These are phyloP conservation scores for Ellobius talpinus DNA, from an alignment of 2,113 vertebrate species.

Conservation along the genomic window DNA sequence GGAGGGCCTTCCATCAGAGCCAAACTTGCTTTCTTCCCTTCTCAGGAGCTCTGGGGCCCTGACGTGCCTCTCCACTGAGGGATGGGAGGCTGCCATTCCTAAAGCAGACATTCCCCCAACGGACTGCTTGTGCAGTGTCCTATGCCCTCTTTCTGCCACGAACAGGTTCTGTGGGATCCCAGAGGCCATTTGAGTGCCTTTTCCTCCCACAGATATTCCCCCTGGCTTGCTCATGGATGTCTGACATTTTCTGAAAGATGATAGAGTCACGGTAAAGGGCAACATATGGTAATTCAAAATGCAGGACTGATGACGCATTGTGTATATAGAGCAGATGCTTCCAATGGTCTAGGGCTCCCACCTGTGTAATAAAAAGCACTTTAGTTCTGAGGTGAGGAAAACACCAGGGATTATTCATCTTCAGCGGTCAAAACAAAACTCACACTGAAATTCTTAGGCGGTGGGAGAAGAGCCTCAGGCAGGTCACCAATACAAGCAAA, in stretches of 20 bases:
- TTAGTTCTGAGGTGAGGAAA: slow-evolving; percentile 38
- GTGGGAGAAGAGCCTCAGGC: neutral
- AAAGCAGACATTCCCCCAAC: neutral
- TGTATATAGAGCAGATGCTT: neutral
- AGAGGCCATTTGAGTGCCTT: neutral
- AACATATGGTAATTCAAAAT: slow-evolving; percentile 19
- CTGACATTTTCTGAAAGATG: slow-evolving; percentile 45
- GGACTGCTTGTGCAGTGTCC: neutral
- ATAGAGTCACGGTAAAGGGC: neutral
- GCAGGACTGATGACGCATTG: neutral
- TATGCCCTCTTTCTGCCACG: neutral
- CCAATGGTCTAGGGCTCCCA: neutral
- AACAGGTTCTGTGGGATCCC: slow-evolving; percentile 17
- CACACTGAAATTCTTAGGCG: neutral
- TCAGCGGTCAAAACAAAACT: slow-evolving; percentile 36
- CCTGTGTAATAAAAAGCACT: slow-evolving; percentile 3
- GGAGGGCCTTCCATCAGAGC: neutral
- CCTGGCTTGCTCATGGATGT: neutral
- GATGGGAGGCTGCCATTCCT: neutral
- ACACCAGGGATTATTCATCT: neutral
- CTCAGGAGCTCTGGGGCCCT: neutral
- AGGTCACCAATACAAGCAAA: neutral
- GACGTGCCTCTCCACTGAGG: neutral
- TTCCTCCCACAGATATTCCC: neutral
- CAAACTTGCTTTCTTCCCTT: neutral